A percentile compares a stretch with the other conserved stretches of the same genome.
Evolutionary conservation across 2,113 vertebrate species (phyloP).

Genomic region (Rhea pennata): DNA sequence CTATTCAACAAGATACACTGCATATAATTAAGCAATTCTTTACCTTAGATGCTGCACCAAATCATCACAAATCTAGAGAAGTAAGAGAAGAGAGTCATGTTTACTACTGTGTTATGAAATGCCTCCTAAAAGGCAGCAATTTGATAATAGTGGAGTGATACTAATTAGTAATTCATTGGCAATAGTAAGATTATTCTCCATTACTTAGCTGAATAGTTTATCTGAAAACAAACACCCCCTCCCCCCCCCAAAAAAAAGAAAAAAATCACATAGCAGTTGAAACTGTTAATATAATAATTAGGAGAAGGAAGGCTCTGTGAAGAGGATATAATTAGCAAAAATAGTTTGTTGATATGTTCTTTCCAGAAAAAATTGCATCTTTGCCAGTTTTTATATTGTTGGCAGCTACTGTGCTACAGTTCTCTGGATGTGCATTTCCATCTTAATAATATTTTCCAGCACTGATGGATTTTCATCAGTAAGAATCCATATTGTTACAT

Average conservation of each 20-base stretch:
- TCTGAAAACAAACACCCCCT: not conserved
- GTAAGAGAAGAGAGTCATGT: not conserved
- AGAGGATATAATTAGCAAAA: not conserved
- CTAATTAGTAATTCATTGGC: not conserved
- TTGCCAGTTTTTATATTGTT: not conserved
- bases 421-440: not conserved
- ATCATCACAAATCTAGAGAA: slow-evolving; percentile 78
- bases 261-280: not conserved
- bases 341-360: not conserved
- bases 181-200: not conserved
- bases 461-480: not conserved
- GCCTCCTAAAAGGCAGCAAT: not conserved
- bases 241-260: accelerated
- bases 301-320: not conserved
- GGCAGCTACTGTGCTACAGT: not conserved
- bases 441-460: not conserved
- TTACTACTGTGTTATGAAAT: not conserved
- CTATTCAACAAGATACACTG: not conserved
- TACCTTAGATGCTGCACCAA: slow-evolving; percentile 84
- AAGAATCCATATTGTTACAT: not conserved
- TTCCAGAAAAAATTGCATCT: not conserved
- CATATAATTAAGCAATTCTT: not conserved
- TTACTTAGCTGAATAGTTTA: not conserved
- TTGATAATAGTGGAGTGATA: not conserved
- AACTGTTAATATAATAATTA: not conserved